Evolutionary conservation across 2,113 vertebrate species (phyloP).

Genomic region (Zootoca vivipara): DNA sequence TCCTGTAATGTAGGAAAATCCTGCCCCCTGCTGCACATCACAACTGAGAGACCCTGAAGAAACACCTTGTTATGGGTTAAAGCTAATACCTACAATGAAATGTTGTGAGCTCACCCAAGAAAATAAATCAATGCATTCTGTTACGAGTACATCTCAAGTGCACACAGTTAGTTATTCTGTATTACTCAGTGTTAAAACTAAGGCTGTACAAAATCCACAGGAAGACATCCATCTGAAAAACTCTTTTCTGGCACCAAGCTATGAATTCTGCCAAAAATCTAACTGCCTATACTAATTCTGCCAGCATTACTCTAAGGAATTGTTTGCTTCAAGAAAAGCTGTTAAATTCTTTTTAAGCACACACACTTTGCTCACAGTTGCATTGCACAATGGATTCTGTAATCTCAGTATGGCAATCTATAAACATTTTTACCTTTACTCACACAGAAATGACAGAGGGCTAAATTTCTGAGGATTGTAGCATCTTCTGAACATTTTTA

Average conservation of each 20-base stretch:
- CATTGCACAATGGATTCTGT: background rate
- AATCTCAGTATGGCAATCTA: background rate
- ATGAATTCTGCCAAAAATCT: background rate
- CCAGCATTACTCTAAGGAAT: background rate
- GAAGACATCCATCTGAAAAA: background rate
- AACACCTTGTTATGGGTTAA: background rate
- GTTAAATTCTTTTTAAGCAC: background rate
- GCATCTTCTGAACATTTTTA: background rate
- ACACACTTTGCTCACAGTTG: background rate
- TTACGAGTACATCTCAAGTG: background rate
- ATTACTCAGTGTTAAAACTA: background rate
- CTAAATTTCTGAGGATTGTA: background rate
- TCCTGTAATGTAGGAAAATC: conserved; percentile 70
- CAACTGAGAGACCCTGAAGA: conserved; percentile 37
- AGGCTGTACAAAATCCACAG: background rate
- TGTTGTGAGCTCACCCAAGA: background rate
- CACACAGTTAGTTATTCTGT: background rate
- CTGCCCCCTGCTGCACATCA: conserved; percentile 76
- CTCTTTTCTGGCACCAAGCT: background rate
- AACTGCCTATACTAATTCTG: background rate
- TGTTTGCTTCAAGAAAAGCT: background rate
- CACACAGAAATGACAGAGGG: background rate
- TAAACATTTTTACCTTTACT: background rate
- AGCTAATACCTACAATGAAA: background rate
- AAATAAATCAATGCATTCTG: conserved; percentile 8